Evolutionary conservation across 1,140 invertebrate species (phyloP).

Genomic region (Orchesella cincta): DNA sequence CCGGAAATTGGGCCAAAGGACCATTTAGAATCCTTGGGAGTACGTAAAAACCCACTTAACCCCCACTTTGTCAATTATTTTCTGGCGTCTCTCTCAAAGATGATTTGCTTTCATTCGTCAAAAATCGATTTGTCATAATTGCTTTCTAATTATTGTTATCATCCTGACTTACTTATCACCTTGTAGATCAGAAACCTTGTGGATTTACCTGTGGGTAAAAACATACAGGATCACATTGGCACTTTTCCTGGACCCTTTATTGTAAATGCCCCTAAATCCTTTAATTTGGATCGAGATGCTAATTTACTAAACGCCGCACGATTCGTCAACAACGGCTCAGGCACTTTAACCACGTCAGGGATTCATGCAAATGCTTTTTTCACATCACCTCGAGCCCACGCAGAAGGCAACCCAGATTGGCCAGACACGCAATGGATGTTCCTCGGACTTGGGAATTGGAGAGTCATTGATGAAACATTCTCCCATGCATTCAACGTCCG

Average conservation of each 20-base stretch:
- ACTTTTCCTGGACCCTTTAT: conserved; percentile 50
- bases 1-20: conserved; percentile 46
- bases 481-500: conserved; percentile 45
- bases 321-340: conserved; percentile 46
- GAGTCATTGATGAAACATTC: conserved; percentile 27
- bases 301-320: conserved; percentile 26
- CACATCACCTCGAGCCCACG: conserved; percentile 41
- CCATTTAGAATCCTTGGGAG: conserved; percentile 45
- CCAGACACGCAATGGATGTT: conserved; percentile 52
- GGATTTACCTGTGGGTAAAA: conserved; percentile 48
- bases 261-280: conserved; percentile 42
- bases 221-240: conserved; percentile 51
- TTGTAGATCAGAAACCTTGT: conserved; percentile 44
- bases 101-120: neutral
- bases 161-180: neutral
- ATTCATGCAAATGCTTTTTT: conserved; percentile 51
- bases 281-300: conserved; percentile 46
- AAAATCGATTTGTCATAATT: too few species aligned
- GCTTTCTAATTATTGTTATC: neutral
- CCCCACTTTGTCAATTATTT: too few species aligned
- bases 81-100: neutral
- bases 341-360: conserved; percentile 43
- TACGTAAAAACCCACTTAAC: too few species aligned
- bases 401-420: conserved; percentile 45
- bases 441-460: conserved; percentile 34